phyloP scores from a whole-genome alignment of 2,888 invertebrate species.

The Ariolimax columbianus region DNA sequence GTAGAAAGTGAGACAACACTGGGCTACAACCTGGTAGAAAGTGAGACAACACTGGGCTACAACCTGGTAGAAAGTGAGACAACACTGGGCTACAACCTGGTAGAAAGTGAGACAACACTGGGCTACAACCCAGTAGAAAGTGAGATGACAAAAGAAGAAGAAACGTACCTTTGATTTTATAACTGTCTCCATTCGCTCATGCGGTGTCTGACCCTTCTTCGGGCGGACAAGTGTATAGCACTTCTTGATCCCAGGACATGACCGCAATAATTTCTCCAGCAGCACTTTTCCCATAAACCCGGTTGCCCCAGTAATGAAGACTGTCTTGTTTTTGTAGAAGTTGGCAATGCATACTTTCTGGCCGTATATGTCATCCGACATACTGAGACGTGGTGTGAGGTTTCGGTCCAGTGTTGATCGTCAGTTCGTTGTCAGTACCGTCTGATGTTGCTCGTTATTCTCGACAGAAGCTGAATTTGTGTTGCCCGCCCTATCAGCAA shows the following conservation, averaged over 20 bases:
- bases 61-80: no score
- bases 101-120: no score
- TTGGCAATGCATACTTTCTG: slow-evolving; percentile 78
- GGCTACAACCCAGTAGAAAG: no score
- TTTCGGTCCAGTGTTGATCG: not conserved
- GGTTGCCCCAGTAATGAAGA: slow-evolving; percentile 97
- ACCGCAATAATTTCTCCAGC: slow-evolving; percentile 91
- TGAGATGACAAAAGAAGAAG: not conserved
- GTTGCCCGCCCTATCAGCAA: not conserved
- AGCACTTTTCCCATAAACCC: slow-evolving; percentile 94
- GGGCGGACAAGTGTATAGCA: slow-evolving; percentile 88
- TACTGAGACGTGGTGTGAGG: not conserved
- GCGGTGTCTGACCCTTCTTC: slow-evolving; percentile 84
- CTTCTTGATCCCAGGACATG: slow-evolving; percentile 86
- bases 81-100: no score
- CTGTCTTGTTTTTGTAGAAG: slow-evolving; percentile 84
- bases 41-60: no score
- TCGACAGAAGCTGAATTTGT: not conserved
- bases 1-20: no score
- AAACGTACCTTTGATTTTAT: slow-evolving; percentile 86
- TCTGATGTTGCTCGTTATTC: not conserved
- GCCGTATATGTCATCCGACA: slow-evolving; percentile 51
- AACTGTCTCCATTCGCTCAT: slow-evolving; percentile 85
- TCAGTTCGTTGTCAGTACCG: not conserved
- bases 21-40: no score